Percentiles rank a stretch among this genome's conserved stretches.
These are phyloP conservation scores for Vombatus ursinus DNA, from an alignment of 2,113 vertebrate species.

Conservation along the genomic window DNA sequence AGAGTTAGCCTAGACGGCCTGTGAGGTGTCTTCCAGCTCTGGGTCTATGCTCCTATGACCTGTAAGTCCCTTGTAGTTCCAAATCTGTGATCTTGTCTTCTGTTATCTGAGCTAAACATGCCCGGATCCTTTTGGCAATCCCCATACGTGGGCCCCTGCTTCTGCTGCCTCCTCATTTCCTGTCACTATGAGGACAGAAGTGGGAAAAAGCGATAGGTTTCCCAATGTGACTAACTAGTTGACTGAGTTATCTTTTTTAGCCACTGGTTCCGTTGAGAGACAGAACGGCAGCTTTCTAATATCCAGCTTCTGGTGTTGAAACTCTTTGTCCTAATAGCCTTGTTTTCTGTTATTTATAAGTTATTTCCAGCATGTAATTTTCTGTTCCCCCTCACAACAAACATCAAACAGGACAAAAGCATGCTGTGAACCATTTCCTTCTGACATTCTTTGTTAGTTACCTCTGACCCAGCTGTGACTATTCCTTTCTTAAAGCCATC, in stretches of 20 bases:
- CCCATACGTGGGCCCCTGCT: background rate
- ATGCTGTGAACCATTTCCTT: constrained; percentile 48
- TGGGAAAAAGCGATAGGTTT: background rate
- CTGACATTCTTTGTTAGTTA: constrained; percentile 65
- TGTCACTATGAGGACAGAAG: constrained; percentile 7
- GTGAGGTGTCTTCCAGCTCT: background rate
- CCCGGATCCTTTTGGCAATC: background rate
- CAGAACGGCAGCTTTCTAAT: background rate
- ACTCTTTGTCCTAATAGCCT: background rate
- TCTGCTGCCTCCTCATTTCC: constrained; percentile 52
- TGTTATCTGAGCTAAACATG: background rate
- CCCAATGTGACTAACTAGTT: constrained; percentile 53
- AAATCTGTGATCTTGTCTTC: background rate
- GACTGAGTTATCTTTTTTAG: constrained; percentile 38
- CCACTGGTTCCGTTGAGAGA: constrained; percentile 42
- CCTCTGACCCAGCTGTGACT: constrained; percentile 45
- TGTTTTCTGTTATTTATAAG: background rate
- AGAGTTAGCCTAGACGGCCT: background rate
- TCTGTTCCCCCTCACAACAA: constrained; percentile 49
- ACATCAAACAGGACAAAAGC: constrained; percentile 22
- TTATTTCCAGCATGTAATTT: constrained; percentile 50
- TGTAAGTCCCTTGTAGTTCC: background rate
- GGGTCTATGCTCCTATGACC: background rate
- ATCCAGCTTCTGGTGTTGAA: constrained; percentile 22
- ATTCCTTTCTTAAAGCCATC: constrained; percentile 34